Evolutionary conservation across 2,113 vertebrate species (phyloP).

Genomic region (Todiramphus chloris): DNA sequence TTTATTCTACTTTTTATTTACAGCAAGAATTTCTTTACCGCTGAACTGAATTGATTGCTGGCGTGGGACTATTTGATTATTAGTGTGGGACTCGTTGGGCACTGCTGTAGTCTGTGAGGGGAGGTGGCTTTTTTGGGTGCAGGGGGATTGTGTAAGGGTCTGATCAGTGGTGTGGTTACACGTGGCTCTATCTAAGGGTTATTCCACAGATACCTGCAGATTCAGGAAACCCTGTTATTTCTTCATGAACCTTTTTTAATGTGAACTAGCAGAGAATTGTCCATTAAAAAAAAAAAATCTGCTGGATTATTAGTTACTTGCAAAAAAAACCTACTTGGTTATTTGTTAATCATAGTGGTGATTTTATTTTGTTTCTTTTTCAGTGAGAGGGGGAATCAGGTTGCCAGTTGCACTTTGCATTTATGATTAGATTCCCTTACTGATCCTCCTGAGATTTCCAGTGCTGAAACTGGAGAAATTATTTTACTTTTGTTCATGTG

Average conservation of each 20-base stretch:
- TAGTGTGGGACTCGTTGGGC: background rate
- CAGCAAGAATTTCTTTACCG: conserved; percentile 1
- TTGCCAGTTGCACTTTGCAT: background rate
- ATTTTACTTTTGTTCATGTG: background rate
- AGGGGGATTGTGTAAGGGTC: background rate
- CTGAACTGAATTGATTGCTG: conserved; percentile 22
- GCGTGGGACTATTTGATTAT: background rate
- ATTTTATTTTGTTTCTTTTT: background rate
- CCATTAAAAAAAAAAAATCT: background rate
- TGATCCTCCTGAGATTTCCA: background rate
- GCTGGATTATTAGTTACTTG: background rate
- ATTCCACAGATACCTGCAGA: background rate
- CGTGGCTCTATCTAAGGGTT: background rate
- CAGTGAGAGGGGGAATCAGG: background rate
- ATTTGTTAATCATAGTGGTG: background rate
- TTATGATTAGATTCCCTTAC: conserved; percentile 6
- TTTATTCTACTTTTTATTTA: conserved; percentile 55
- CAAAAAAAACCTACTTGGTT: background rate
- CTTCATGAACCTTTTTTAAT: background rate
- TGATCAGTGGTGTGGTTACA: background rate
- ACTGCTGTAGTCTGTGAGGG: background rate
- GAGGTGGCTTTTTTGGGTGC: background rate
- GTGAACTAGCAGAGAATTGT: background rate
- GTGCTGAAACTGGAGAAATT: background rate
- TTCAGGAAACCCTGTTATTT: background rate